Evolutionary conservation across 2,113 vertebrate species (phyloP), one percentile per base, ranked within the genome.

Genomic region (Dascyllus trimaculatus): DNA sequence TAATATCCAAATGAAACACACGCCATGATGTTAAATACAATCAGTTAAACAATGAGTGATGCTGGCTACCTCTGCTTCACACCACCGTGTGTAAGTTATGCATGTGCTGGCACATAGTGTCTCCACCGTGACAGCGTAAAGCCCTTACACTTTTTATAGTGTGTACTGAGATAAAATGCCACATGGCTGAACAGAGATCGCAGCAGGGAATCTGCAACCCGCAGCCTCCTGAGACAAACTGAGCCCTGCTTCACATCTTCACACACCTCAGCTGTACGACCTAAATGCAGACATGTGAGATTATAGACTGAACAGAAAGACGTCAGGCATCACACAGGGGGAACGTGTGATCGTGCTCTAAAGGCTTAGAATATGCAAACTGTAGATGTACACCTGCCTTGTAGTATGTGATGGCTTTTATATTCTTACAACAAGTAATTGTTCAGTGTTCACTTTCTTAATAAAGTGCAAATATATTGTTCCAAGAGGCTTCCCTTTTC

Each of bases 401-500:
- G 66, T 81, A 58, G 75, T 60, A 64, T 70, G 54, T 59, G 25
- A 60, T 26, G 52, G 18, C 56, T 69, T 71, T 78, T 46, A 71
- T 58, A 71, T 61, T 70, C 13, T 72, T 51, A 64, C 68, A 52
- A 63, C 68, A 65, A 40, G 29, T 29, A 9, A 48, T 45, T 81
- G 57, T 68, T 70, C 48, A 32, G 62, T 74, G 71, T 67, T 71
- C 5, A n/a, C 22, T 80, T 80, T 81, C 22, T 80, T 24, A 92
- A 85, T 92, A 87, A 92, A 89, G 52, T 29, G 48, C 15, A 81
- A 45, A 57, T 32, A 13, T 73, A 56, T 80, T 38, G 53, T 26
- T 78, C 19, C 10, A 11, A 38, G 22, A 38, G 0, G 7, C 1
- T 57, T 67, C 46, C 49, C 8, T 59, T 60, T 76, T 62, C 14